These are phyloP conservation scores for Amphiprion ocellaris DNA, from an alignment of 2,113 vertebrate species.

Conservation along the genomic window DNA sequence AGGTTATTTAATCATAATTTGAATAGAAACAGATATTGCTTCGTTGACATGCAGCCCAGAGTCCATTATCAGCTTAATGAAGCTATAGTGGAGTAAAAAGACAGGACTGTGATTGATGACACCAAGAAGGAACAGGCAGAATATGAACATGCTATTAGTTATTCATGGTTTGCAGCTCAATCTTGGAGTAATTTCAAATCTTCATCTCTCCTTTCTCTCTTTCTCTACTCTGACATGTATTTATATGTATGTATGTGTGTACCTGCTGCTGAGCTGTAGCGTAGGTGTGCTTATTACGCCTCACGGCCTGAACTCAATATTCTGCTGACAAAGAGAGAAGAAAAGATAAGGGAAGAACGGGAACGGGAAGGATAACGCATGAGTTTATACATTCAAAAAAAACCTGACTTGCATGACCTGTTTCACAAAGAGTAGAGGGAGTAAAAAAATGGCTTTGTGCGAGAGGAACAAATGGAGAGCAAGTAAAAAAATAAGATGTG, in stretches of 20 bases:
- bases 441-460: background rate
- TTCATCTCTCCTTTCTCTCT: background rate
- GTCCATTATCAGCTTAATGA: constrained; percentile 68
- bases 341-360: constrained; percentile 32
- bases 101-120: constrained; percentile 59
- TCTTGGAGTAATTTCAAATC: constrained; percentile 44
- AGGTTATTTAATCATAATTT: constrained; percentile 63
- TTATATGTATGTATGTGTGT: constrained; percentile 1
- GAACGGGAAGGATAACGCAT: constrained; percentile 43
- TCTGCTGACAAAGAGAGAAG: constrained; percentile 66
- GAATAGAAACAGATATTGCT: constrained; percentile 49
- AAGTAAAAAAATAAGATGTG: background rate
- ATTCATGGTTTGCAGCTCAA: constrained; percentile 57
- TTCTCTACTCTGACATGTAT: background rate
- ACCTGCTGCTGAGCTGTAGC: background rate
- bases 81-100: constrained; percentile 30
- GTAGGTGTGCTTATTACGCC: background rate
- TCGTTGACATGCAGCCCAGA: constrained; percentile 48
- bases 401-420: constrained; percentile 17
- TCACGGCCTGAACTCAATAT: constrained; percentile 34
- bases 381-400: constrained; percentile 49
- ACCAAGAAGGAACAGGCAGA: constrained; percentile 11
- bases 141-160: constrained; percentile 38
- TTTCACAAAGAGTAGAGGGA: background rate
- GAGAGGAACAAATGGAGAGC: background rate